Evolutionary conservation across 2,888 invertebrate species (phyloP).

Genomic region (Rhopalosiphum nymphaeae): DNA sequence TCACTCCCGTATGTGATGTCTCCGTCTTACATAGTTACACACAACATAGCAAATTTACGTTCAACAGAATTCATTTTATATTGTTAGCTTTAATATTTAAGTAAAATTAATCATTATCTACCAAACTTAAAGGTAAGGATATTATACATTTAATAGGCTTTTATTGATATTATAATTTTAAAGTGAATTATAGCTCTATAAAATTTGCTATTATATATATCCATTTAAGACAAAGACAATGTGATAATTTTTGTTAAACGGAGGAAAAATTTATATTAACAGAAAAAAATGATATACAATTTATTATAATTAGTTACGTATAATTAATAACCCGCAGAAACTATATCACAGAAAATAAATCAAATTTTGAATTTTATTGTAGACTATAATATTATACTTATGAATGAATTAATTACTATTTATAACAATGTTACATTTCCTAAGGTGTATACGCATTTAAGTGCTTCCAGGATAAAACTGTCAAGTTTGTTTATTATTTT

Average conservation of each 20-base stretch:
- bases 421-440: neutral
- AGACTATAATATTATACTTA: neutral
- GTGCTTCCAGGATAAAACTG: conserved; percentile 34
- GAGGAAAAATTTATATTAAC: too few species aligned
- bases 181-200: too few species aligned
- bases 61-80: too few species aligned
- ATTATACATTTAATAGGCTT: too few species aligned
- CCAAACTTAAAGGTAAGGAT: too few species aligned
- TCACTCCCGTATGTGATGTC: too few species aligned
- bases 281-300: neutral
- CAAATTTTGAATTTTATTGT: neutral
- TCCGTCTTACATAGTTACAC: too few species aligned
- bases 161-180: too few species aligned
- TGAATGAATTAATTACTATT: neutral
- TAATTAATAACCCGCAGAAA: neutral
- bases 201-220: too few species aligned
- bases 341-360: neutral
- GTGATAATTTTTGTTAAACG: neutral
- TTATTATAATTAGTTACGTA: neutral
- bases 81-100: too few species aligned
- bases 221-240: neutral
- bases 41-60: too few species aligned
- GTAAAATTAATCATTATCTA: too few species aligned
- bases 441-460: neutral
- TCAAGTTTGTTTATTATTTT: neutral